A percentile compares a stretch with the other conserved stretches of the same genome.
Evolutionary conservation across 2,797 vertebrate species (phyloP).

Genomic region (Thalassophryne amazonica): DNA sequence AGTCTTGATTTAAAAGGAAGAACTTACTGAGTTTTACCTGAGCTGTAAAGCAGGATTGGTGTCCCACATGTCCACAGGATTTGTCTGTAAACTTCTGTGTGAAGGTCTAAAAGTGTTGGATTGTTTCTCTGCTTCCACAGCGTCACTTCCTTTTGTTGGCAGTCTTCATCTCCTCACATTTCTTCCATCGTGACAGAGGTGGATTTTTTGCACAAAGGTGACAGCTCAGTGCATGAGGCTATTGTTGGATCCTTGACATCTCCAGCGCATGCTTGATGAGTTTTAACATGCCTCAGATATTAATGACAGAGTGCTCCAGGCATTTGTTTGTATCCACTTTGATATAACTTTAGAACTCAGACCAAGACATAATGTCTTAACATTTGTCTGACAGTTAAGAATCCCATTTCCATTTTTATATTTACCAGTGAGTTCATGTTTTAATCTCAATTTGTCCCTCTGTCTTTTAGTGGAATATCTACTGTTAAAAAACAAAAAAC

Average conservation of each 20-base stretch:
- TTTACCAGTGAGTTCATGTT: too few species aligned
- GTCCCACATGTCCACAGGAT: slow-evolving; percentile 71
- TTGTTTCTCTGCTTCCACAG: slow-evolving; percentile 19
- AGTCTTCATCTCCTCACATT: slow-evolving; percentile 34
- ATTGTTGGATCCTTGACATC: slow-evolving; percentile 44
- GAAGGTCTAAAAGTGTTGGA: slow-evolving; percentile 38
- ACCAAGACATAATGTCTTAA: too few species aligned
- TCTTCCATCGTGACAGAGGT: slow-evolving; percentile 19
- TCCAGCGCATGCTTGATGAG: slow-evolving; percentile 35
- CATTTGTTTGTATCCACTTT: too few species aligned
- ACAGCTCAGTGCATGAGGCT: slow-evolving; percentile 24
- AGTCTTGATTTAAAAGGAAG: neutral
- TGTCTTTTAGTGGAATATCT: too few species aligned
- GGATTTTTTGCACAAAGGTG: slow-evolving; percentile 56
- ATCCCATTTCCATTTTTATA: too few species aligned
- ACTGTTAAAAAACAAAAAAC: too few species aligned
- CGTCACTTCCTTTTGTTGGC: slow-evolving; percentile 21
- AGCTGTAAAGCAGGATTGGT: slow-evolving; percentile 49
- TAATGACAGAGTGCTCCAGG: too few species aligned
- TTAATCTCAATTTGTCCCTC: too few species aligned
- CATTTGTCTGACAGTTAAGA: too few species aligned
- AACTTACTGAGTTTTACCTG: slow-evolving; percentile 51
- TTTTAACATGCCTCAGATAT: slow-evolving; percentile 36
- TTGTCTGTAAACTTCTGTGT: slow-evolving; percentile 37
- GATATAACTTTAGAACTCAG: too few species aligned